Conservation (phyloP, 2,888 invertebrate species). For the Pristionchus maxplancki region DNA sequence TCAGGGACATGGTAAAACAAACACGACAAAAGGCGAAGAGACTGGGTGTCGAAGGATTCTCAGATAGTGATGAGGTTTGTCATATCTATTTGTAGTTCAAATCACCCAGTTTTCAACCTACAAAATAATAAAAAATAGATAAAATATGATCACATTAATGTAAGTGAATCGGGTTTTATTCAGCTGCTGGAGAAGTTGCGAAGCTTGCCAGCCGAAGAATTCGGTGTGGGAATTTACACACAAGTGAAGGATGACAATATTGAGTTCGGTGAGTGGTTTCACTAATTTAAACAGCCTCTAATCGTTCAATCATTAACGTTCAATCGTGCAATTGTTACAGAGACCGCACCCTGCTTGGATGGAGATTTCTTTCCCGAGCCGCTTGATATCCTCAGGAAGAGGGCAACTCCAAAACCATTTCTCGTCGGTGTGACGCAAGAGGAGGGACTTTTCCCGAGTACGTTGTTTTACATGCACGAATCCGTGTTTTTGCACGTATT, state of each 20-base stretch:
- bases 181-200: neutral
- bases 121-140: neutral
- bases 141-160: neutral
- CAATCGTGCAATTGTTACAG: neutral
- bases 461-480: neutral
- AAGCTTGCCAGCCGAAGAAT: neutral
- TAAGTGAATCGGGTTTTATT: neutral
- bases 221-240: neutral
- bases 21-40: neutral
- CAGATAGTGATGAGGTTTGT: neutral
- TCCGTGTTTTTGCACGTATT: neutral
- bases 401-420: neutral
- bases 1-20: neutral
- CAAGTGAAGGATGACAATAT: neutral
- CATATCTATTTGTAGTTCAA: neutral
- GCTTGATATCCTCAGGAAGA: neutral
- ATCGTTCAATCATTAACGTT: conserved; percentile 55
- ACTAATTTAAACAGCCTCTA: neutral
- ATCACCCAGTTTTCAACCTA: neutral
- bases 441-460: neutral
- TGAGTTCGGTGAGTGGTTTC: neutral
- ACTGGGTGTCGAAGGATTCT: neutral
- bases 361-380: conserved; percentile 19
- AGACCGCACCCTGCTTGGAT: neutral
- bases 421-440: conserved; percentile 1